These are phyloP conservation scores for Astreopora myriophthalma DNA, from an alignment of 64 coral and sea anemone genomes.

Conservation along the genomic window DNA sequence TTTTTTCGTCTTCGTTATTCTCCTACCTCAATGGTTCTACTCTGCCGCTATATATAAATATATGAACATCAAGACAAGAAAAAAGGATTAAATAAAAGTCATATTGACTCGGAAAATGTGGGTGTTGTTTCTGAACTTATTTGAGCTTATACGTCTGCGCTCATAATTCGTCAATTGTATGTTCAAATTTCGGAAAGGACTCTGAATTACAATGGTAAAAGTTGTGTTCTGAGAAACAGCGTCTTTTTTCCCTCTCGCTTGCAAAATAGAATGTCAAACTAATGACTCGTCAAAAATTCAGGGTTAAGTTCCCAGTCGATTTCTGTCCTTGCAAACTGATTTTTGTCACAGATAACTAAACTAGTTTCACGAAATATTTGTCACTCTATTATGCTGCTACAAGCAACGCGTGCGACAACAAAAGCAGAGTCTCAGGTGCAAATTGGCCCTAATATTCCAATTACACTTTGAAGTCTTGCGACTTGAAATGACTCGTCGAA, in stretches of 20 bases:
- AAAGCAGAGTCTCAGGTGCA: neutral
- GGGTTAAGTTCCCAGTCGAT: too few relatives aligned
- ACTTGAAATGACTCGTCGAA: neutral
- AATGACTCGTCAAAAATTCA: too few relatives aligned
- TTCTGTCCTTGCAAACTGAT: neutral
- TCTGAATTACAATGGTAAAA: too few relatives aligned
- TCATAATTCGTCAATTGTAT: neutral
- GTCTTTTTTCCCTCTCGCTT: too few relatives aligned
- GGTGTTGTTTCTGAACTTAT: neutral
- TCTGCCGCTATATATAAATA: constrained; percentile 5
- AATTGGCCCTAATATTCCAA: constrained; percentile 51
- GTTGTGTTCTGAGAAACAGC: too few relatives aligned
- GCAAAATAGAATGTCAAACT: too few relatives aligned
- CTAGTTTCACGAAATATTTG: neutral
- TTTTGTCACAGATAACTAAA: neutral
- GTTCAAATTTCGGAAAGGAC: neutral
- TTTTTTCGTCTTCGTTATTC: neutral
- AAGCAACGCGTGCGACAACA: constrained; percentile 30
- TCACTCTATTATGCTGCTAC: neutral
- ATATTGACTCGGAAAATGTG: neutral
- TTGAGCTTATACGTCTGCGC: neutral
- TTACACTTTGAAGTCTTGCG: neutral
- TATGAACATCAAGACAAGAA: constrained; percentile 3
- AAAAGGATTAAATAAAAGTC: neutral
- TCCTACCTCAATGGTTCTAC: neutral